phyloP scores from a whole-genome alignment of 2,888 invertebrate genomes.

The Neelides folsomi region DNA sequence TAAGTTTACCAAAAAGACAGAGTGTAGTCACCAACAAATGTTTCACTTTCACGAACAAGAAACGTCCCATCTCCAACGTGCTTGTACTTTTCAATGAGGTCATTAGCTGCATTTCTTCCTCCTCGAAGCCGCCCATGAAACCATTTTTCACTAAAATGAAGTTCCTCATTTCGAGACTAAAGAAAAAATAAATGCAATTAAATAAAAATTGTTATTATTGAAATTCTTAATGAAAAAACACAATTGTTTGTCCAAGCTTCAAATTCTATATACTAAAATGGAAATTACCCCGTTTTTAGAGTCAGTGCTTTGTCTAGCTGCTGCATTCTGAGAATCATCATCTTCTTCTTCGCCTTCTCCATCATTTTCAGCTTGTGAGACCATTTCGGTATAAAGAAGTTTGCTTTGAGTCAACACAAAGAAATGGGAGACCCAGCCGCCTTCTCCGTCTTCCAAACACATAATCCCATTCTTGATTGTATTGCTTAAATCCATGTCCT shows the following conservation, averaged over 20 bases:
- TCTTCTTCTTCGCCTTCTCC: constrained; percentile 46
- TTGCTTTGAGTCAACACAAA: constrained; percentile 80
- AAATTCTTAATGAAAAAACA: no score
- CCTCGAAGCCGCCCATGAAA: constrained; percentile 76
- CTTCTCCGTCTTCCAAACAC: constrained; percentile 74
- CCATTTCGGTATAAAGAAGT: constrained; percentile 68
- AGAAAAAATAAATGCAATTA: constrained; percentile 11
- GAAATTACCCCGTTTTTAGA: background rate
- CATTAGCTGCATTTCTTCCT: constrained; percentile 65
- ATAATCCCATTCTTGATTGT: constrained; percentile 80
- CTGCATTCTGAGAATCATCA: constrained; percentile 20
- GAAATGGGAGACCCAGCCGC: constrained; percentile 85
- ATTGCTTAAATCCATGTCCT: constrained; percentile 62
- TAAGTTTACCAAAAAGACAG: constrained; percentile 79
- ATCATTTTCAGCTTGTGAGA: constrained; percentile 36
- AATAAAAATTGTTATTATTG: background rate
- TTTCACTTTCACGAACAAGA: constrained; percentile 82
- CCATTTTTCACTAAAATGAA: constrained; percentile 87
- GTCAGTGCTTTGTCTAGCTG: constrained; percentile 20
- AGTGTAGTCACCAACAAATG: constrained; percentile 91
- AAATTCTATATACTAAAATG: no score
- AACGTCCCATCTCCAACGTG: constrained; percentile 83
- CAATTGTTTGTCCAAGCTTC: no score
- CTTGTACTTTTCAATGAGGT: constrained; percentile 57
- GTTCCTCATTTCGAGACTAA: constrained; percentile 66